Evolutionary conservation across 2,797 vertebrate species (phyloP).

Genomic region (Anguilla marmorata): DNA sequence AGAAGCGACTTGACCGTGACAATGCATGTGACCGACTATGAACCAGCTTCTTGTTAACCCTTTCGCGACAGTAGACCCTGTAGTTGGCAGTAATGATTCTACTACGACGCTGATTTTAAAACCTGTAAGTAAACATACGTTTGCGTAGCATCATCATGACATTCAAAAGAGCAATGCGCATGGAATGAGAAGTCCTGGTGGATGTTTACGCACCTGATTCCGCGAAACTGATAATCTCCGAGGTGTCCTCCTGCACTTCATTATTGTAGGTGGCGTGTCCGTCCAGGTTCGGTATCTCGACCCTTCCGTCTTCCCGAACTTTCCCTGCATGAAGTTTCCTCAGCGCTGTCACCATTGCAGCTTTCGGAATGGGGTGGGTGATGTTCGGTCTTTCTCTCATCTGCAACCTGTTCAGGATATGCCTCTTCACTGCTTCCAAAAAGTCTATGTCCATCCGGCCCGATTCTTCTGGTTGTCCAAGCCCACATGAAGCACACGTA

Average conservation of each 20-base stretch:
- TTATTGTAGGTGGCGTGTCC: slow-evolving; percentile 83
- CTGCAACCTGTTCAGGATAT: slow-evolving; percentile 92
- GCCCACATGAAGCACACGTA: slow-evolving; percentile 88
- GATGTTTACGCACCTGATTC: slow-evolving; percentile 84
- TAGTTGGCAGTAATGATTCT: not conserved
- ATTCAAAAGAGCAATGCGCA: not conserved
- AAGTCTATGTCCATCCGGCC: slow-evolving; percentile 85
- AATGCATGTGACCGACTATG: slow-evolving; percentile 19
- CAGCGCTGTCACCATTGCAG: slow-evolving; percentile 94
- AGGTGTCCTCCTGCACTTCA: slow-evolving; percentile 85
- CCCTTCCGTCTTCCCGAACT: slow-evolving; percentile 88
- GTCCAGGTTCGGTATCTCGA: slow-evolving; percentile 93
- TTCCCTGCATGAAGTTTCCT: slow-evolving; percentile 93
- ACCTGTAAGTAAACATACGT: not conserved
- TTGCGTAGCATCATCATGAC: not conserved
- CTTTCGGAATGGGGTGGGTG: slow-evolving; percentile 93
- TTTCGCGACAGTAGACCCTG: not conserved
- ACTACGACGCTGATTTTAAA: not conserved
- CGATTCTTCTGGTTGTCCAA: slow-evolving; percentile 81
- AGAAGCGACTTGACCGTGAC: slow-evolving; percentile 16
- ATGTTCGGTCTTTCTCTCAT: slow-evolving; percentile 95
- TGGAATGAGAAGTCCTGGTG: not conserved
- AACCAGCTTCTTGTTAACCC: slow-evolving; percentile 24
- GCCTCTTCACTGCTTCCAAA: slow-evolving; percentile 94
- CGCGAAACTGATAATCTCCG: slow-evolving; percentile 97